Conservation (phyloP, 2,113 vertebrate species). For the Lophius piscatorius region DNA sequence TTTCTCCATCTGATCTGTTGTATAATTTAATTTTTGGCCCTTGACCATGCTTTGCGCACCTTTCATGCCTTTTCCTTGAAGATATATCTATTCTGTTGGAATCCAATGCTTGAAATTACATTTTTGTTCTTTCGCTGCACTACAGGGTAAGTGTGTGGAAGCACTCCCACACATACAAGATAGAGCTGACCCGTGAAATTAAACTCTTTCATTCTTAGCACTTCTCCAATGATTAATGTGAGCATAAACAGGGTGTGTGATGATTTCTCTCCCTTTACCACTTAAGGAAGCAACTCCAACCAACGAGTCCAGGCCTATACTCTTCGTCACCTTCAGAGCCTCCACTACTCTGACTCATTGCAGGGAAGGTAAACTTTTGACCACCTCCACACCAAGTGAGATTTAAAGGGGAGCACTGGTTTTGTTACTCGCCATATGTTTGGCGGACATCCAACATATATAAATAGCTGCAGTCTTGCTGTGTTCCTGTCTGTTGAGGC, state of each 20-base stretch:
- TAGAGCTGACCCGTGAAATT: background rate
- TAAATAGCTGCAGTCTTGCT: slow-evolving; percentile 31
- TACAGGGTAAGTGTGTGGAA: too few species aligned
- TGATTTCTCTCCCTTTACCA: slow-evolving; percentile 24
- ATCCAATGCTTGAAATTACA: too few species aligned
- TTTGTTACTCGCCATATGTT: slow-evolving; percentile 25
- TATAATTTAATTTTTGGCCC: background rate
- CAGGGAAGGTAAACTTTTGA: slow-evolving; percentile 23
- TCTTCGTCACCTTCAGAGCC: slow-evolving; percentile 26
- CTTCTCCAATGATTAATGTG: slow-evolving; percentile 24
- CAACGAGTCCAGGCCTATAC: background rate
- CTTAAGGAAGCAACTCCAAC: slow-evolving; percentile 29
- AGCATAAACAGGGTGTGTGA: slow-evolving; percentile 30
- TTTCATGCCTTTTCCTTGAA: background rate
- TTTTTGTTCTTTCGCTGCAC: too few species aligned
- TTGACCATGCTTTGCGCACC: background rate
- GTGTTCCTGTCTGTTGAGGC: slow-evolving; percentile 17
- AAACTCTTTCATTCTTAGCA: slow-evolving; percentile 18
- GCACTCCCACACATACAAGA: background rate
- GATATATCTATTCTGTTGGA: too few species aligned
- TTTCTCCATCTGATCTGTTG: slow-evolving; percentile 10
- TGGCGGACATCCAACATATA: slow-evolving; percentile 25
- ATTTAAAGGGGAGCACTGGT: background rate
- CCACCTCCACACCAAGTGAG: slow-evolving; percentile 9
- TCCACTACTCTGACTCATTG: slow-evolving; percentile 12